Base-by-base conservation (phyloP, 2,797 vertebrate genomes). In the Poecilia velifera region DNA sequence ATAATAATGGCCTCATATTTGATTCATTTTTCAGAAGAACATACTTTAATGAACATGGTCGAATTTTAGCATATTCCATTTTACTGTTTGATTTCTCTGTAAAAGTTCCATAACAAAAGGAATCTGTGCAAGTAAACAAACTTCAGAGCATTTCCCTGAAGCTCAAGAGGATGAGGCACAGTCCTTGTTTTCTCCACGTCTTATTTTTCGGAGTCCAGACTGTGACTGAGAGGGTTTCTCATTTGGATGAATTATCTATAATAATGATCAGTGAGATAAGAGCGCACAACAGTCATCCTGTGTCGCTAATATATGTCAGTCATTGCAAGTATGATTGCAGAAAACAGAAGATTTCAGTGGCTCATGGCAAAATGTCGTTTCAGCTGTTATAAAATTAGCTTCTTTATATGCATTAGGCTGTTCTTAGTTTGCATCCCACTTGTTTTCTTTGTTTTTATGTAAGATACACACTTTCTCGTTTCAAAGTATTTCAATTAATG, bases 61-160 rank as follows among this genome's bases (percentile, higher is more conserved):
- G 79, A 82, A 66, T 76, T 80, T 89, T 73, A 74, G 79, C 86
- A 89, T 78, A 84, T 91, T 80, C 49, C 18, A 82, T 90, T 84
- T 77, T 55, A 68, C 28, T 59, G 43, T 87, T 85, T 86, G 82
- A 89, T 87, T 90, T 74, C 57, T 79, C 77, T 62, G 34, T 86
- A 87, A 89, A 89, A 90, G 90, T 84, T 82, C 76, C 81, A 85
- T 84, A 80, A 86, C 90, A 89, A 83, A 72, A 84, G 75, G 78
- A 77, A 88, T 86, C 80, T 86, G 78, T 78, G 76, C 77, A 88
- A 90, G 87, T 89, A 88, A 92, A 93, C 86, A 92, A 85, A 86
- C 84, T 81, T 91, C 83, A 89, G 81, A 90, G 81, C 43, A 9
- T 88, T 82, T 8, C 31, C 62, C 36, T 45, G 83, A 68, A 80